Evolutionary conservation across 2,113 vertebrate species (phyloP).

Genomic region (Chitala chitala): DNA sequence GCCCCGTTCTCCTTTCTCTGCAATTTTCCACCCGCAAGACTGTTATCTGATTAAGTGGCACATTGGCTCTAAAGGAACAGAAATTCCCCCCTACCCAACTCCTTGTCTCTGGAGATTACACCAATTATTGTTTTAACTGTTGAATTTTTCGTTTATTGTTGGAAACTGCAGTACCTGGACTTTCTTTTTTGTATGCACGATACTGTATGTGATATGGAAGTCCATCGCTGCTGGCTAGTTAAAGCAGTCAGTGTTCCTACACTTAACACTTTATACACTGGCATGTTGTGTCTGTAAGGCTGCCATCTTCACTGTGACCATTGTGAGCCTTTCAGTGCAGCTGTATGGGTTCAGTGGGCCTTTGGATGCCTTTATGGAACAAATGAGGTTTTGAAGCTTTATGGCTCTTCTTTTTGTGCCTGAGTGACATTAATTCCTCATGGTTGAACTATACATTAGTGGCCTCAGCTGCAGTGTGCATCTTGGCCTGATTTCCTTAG

Average conservation of each 20-base stretch:
- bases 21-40: not conserved
- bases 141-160: not conserved
- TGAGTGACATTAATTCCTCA: conserved; percentile 32
- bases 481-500: not conserved
- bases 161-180: not conserved
- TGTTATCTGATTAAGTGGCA: conserved; percentile 6
- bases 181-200: not conserved
- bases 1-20: not conserved
- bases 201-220: too few relatives aligned
- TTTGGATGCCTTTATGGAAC: conserved; percentile 4
- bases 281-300: not conserved
- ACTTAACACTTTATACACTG: not conserved
- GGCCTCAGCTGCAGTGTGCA: not conserved
- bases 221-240: too few relatives aligned
- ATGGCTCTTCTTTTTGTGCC: not conserved
- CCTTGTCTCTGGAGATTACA: too few relatives aligned
- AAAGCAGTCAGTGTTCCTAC: not conserved
- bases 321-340: not conserved
- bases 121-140: not conserved
- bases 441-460: conserved; percentile 31
- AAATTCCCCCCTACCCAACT: not conserved
- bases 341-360: too few relatives aligned
- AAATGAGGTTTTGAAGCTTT: conserved; percentile 21
- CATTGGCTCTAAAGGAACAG: not conserved
- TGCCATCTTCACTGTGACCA: not conserved